A percentile compares a stretch with the other conserved stretches of the same genome.
Evolutionary conservation across 2,888 invertebrate genomes (phyloP).

Genomic region (Hymenopus coronatus): DNA sequence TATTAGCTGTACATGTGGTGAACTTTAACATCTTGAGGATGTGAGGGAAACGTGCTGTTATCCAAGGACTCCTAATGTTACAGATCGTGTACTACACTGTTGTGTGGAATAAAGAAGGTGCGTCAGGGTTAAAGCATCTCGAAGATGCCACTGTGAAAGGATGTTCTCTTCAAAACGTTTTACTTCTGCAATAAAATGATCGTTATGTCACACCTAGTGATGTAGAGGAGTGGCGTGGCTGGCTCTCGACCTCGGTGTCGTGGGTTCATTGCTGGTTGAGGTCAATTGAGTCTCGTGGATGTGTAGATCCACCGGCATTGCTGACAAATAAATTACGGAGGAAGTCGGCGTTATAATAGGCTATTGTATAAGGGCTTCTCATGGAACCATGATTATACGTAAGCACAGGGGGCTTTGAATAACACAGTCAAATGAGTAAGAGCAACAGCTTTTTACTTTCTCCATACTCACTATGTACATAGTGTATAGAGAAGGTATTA

Average conservation of each 20-base stretch:
- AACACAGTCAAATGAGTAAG: too few relatives aligned
- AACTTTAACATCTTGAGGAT: neutral
- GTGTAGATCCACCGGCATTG: neutral
- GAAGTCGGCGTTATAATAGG: neutral
- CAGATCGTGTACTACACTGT: neutral
- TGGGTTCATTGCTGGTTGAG: neutral
- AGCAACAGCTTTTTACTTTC: too few relatives aligned
- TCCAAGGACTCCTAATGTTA: neutral
- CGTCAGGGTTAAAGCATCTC: neutral
- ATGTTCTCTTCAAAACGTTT: neutral
- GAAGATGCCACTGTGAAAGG: neutral
- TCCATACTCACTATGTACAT: too few relatives aligned
- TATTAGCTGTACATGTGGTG: neutral
- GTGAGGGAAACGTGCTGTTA: neutral
- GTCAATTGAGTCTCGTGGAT: neutral
- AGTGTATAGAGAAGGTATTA: too few relatives aligned
- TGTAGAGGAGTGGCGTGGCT: neutral
- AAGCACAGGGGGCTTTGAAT: too few relatives aligned
- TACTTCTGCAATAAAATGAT: neutral
- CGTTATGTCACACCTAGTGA: neutral
- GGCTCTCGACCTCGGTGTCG: neutral
- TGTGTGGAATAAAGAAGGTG: neutral
- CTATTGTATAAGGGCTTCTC: too few relatives aligned
- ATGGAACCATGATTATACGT: too few relatives aligned
- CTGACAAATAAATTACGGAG: neutral